Evolutionary conservation across 2,888 invertebrate genomes (phyloP).

Genomic region (Ommatoiulus sabulosus): DNA sequence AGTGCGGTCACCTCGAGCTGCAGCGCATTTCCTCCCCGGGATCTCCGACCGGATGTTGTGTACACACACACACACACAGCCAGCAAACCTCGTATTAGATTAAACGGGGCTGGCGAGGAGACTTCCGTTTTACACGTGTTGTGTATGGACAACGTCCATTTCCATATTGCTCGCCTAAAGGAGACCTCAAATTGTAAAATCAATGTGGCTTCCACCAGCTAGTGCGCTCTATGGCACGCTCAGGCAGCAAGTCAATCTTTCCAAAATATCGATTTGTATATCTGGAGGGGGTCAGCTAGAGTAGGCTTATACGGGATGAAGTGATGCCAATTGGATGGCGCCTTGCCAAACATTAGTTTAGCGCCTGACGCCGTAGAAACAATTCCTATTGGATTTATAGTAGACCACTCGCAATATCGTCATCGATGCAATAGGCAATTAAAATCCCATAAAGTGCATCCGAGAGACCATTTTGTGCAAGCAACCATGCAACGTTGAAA

Average conservation of each 20-base stretch:
- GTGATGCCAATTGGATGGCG: conserved; percentile 19
- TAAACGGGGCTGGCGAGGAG: conserved; percentile 11
- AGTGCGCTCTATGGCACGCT: conserved; percentile 19
- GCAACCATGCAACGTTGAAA: conserved; percentile 19
- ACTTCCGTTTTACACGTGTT: conserved; percentile 13
- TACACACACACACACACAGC: not conserved
- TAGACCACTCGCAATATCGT: conserved; percentile 7
- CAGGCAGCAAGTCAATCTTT: not conserved
- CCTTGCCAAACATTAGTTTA: conserved; percentile 19
- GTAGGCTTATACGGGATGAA: conserved; percentile 16
- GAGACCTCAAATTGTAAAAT: conserved; percentile 19
- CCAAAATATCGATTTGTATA: conserved; percentile 14
- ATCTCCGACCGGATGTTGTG: conserved; percentile 10
- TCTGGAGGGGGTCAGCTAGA: conserved; percentile 19
- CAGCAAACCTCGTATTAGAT: conserved; percentile 13
- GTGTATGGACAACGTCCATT: conserved; percentile 5
- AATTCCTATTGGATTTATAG: conserved; percentile 19
- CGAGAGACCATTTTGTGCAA: not conserved
- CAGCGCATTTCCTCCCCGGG: not conserved
- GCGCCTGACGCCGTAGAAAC: not conserved
- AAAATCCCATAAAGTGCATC: conserved; percentile 19
- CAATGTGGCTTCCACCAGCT: conserved; percentile 19
- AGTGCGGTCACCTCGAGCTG: not conserved
- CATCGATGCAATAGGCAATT: not conserved
- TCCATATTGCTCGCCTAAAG: conserved; percentile 7